Evolutionary conservation across 2,888 invertebrate genomes (phyloP).

Genomic region (Oscheius onirici): DNA sequence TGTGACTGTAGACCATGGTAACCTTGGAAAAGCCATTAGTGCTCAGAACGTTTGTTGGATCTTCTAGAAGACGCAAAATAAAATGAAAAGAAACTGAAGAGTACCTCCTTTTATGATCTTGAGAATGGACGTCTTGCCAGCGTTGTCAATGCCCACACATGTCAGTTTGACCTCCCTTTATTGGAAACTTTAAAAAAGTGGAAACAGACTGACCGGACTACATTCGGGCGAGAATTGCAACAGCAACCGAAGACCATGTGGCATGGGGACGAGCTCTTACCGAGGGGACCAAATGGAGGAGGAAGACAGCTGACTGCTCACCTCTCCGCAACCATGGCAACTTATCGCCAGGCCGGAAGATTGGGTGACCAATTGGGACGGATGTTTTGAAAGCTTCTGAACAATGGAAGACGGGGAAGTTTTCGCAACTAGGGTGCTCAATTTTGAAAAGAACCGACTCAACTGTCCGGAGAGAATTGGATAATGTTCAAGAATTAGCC

Average conservation of each 20-base stretch:
- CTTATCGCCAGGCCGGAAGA: too few species aligned
- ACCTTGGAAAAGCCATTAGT: slow-evolving; percentile 66
- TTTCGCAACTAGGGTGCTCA: too few species aligned
- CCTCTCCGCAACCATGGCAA: too few species aligned
- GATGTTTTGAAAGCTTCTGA: too few species aligned
- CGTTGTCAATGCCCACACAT: slow-evolving; percentile 63
- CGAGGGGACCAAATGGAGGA: not conserved
- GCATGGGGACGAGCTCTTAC: slow-evolving; percentile 1
- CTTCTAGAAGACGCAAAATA: slow-evolving; percentile 45
- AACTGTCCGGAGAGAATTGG: too few species aligned
- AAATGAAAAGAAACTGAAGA: not conserved
- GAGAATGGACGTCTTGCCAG: slow-evolving; percentile 65
- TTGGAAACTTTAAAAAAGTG: not conserved
- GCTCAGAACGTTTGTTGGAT: slow-evolving; percentile 53
- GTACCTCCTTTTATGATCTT: slow-evolving; percentile 66
- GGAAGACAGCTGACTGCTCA: too few species aligned
- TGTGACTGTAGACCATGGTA: slow-evolving; percentile 51
- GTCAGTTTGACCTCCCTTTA: slow-evolving; percentile 45
- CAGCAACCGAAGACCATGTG: slow-evolving; percentile 29
- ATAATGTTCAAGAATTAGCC: too few species aligned
- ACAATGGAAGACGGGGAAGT: too few species aligned
- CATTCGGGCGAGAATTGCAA: slow-evolving; percentile 14
- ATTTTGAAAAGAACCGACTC: too few species aligned
- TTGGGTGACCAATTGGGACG: too few species aligned
- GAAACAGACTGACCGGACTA: slow-evolving; percentile 7